Percentiles rank a stretch among this genome's conserved stretches.
phyloP scores from a whole-genome alignment of 2,888 invertebrate species.

The Cacoxenus indagator region DNA sequence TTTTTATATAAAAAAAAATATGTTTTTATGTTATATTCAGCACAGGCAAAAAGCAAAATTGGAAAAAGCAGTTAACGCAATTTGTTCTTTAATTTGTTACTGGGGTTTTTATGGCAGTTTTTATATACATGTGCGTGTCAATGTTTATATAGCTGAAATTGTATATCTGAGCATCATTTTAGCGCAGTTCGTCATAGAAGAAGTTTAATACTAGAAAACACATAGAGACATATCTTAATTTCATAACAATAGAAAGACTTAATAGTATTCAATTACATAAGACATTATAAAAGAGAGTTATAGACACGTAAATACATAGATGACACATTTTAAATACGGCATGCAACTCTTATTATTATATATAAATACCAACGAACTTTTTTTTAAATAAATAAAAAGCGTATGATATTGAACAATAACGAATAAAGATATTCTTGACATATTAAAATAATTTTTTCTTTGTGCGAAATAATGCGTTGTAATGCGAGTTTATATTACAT shows the following conservation, averaged over 20 bases:
- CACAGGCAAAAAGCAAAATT: not conserved
- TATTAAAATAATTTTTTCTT: too few species aligned
- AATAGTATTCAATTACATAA: not conserved
- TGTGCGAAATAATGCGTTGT: too few species aligned
- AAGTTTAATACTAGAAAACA: not conserved
- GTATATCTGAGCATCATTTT: not conserved
- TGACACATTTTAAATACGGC: too few species aligned
- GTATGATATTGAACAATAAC: too few species aligned
- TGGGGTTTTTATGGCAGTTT: too few species aligned
- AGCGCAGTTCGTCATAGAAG: not conserved
- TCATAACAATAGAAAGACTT: not conserved
- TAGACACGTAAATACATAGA: too few species aligned
- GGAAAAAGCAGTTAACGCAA: constrained; percentile 1
- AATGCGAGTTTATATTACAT: too few species aligned
- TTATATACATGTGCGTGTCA: not conserved
- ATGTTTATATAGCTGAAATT: not conserved
- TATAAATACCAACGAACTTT: too few species aligned
- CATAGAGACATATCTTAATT: not conserved
- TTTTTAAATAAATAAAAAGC: too few species aligned
- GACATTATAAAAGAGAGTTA: not conserved
- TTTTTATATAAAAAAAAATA: too few species aligned
- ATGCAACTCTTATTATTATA: too few species aligned
- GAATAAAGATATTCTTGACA: too few species aligned
- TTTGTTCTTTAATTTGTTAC: not conserved
- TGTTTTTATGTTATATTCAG: not conserved